A percentile compares a stretch with the other conserved stretches of the same genome.
phyloP scores from a whole-genome alignment of 2,888 invertebrate species.

The Campoletis raptor region DNA sequence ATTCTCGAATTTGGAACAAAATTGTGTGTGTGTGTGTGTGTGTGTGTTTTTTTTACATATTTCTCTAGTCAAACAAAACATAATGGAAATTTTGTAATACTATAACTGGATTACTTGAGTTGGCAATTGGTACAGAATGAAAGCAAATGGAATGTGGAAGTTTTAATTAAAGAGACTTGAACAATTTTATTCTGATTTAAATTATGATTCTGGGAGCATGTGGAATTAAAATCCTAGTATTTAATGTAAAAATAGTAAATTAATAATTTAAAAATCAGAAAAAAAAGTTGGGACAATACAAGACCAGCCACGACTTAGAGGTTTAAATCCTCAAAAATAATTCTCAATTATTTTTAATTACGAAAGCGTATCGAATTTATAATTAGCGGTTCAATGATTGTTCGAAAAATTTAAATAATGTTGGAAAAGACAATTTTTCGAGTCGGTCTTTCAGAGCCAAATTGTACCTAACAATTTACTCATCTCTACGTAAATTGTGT shows the following conservation, averaged over 20 bases:
- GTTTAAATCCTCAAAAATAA: neutral
- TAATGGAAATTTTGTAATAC: neutral
- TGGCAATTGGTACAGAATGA: neutral
- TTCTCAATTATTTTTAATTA: neutral
- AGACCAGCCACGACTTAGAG: neutral
- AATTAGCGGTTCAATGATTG: neutral
- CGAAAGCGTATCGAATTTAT: neutral
- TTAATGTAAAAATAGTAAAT: too few relatives aligned
- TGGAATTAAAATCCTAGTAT: too few relatives aligned
- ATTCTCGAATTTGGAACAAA: constrained; percentile 49
- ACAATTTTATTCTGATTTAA: neutral
- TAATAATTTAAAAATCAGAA: neutral
- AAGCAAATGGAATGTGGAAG: neutral
- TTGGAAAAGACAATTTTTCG: neutral
- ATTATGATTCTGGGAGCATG: too few relatives aligned
- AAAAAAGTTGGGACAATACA: neutral
- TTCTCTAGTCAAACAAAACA: neutral
- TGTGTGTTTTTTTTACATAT: neutral
- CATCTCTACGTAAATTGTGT: constrained; percentile 7
- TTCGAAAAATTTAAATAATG: neutral
- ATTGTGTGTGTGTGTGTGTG: neutral
- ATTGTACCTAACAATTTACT: constrained; percentile 4
- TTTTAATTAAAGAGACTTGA: neutral
- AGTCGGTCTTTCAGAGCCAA: neutral
- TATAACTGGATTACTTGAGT: neutral